phyloP scores from a whole-genome alignment of 2,797 vertebrate genomes.

The Phrynocephalus forsythii region DNA sequence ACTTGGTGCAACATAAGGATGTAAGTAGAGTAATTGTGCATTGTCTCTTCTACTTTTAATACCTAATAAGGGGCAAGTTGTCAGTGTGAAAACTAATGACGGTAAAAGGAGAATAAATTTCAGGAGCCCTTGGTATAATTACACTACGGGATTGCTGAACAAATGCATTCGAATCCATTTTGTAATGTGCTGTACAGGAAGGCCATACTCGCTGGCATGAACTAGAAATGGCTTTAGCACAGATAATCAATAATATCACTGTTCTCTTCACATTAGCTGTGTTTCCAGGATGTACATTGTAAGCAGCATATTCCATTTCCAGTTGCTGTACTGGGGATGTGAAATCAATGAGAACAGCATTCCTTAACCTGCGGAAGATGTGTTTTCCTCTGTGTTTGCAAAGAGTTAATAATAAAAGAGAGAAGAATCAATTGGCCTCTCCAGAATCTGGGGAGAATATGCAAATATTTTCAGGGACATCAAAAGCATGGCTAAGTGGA shows the following conservation, averaged over 20 bases:
- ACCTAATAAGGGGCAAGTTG: background rate
- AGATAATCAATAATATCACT: conserved; percentile 45
- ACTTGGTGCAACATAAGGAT: background rate
- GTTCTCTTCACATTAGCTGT: conserved; percentile 37
- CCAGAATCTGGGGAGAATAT: background rate
- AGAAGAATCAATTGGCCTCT: background rate
- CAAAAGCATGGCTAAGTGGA: background rate
- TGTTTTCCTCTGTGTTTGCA: background rate
- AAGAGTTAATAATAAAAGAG: background rate
- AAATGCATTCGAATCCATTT: conserved; percentile 22
- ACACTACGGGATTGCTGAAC: conserved; percentile 7
- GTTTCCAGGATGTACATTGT: conserved; percentile 42
- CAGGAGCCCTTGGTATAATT: conserved; percentile 35
- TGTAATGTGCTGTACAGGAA: conserved; percentile 39
- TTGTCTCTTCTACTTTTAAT: conserved; percentile 48
- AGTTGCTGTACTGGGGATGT: conserved; percentile 39
- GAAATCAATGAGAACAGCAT: conserved; percentile 45
- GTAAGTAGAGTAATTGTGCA: background rate
- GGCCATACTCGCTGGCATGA: conserved; percentile 36
- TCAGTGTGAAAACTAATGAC: background rate
- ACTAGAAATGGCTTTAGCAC: conserved; percentile 40
- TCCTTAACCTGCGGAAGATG: background rate
- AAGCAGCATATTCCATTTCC: conserved; percentile 41
- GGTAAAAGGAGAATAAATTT: background rate
- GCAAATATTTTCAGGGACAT: background rate